Evolutionary conservation across 2,797 vertebrate genomes (phyloP).

Genomic region (Chromobotia macracanthus): DNA sequence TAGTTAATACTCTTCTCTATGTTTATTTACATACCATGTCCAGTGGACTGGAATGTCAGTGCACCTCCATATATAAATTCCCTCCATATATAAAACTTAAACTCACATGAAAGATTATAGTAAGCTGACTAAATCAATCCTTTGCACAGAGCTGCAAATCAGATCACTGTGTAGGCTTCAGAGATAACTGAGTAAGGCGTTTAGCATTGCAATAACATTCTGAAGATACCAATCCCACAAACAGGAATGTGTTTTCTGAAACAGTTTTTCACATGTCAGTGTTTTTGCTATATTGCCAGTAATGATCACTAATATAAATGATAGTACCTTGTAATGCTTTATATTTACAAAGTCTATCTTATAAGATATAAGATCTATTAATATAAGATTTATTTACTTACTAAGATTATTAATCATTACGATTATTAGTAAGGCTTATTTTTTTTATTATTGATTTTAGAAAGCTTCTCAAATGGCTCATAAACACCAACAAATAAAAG

Average conservation of each 20-base stretch:
- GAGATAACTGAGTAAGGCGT: conserved; percentile 58
- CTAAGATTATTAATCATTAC: too few species aligned
- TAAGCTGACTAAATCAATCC: conserved; percentile 3
- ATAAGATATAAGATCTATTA: too few species aligned
- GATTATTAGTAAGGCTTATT: too few species aligned
- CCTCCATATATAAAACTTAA: not conserved
- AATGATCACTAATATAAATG: not conserved
- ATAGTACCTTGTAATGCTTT: not conserved
- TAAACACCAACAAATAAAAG: not conserved
- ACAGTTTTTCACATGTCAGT: conserved; percentile 9
- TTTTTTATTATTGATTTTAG: too few species aligned
- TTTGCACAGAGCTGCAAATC: conserved; percentile 4
- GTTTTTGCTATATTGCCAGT: conserved; percentile 18
- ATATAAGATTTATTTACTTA: too few species aligned
- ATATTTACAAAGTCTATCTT: too few species aligned
- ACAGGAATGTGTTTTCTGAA: conserved; percentile 58
- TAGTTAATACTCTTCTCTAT: not conserved
- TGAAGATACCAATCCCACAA: conserved; percentile 67
- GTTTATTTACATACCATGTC: not conserved
- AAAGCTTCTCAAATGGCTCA: not conserved
- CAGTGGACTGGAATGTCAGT: not conserved
- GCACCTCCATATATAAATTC: not conserved
- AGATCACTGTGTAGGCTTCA: conserved; percentile 38
- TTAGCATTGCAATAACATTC: conserved; percentile 77
- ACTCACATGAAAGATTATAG: not conserved